A percentile compares a stretch with the other conserved stretches of the same genome.
Evolutionary conservation across 2,797 vertebrate species (phyloP).

Genomic region (Heterohyrax brucei): DNA sequence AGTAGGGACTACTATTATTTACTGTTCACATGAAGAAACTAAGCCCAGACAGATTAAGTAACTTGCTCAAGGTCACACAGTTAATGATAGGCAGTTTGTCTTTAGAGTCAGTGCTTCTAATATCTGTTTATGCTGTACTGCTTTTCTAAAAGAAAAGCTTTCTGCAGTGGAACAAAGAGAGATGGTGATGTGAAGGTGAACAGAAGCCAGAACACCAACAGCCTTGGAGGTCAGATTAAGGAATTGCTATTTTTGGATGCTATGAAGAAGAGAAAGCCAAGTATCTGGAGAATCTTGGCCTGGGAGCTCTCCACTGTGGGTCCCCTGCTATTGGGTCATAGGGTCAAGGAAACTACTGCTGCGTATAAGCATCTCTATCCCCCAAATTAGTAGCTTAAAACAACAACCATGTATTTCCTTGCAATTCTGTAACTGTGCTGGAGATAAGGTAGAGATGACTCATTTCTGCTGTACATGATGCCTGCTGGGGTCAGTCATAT

Average conservation of each 20-base stretch:
- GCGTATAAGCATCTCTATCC: not conserved
- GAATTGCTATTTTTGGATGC: not conserved
- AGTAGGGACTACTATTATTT: slow-evolving; percentile 31
- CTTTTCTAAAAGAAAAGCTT: not conserved
- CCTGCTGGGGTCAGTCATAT: not conserved
- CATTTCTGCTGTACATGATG: not conserved
- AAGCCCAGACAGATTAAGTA: slow-evolving; percentile 27
- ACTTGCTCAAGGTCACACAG: slow-evolving; percentile 36
- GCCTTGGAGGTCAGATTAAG: not conserved
- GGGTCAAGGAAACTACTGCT: not conserved
- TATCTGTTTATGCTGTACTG: not conserved
- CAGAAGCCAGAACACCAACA: not conserved
- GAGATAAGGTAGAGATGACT: not conserved
- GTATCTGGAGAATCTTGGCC: not conserved
- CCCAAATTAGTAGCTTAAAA: slow-evolving; percentile 52
- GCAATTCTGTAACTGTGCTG: not conserved
- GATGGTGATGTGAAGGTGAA: not conserved
- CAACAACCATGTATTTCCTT: not conserved
- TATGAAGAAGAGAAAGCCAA: slow-evolving; percentile 28
- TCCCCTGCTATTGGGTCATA: not conserved
- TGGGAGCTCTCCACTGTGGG: not conserved
- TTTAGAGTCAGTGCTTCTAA: slow-evolving; percentile 34
- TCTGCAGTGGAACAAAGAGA: not conserved
- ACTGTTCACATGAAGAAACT: slow-evolving; percentile 41
- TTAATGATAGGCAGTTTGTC: not conserved